Evolutionary conservation across 1,140 invertebrate species (phyloP).

Genomic region (Drosophila takahashii): DNA sequence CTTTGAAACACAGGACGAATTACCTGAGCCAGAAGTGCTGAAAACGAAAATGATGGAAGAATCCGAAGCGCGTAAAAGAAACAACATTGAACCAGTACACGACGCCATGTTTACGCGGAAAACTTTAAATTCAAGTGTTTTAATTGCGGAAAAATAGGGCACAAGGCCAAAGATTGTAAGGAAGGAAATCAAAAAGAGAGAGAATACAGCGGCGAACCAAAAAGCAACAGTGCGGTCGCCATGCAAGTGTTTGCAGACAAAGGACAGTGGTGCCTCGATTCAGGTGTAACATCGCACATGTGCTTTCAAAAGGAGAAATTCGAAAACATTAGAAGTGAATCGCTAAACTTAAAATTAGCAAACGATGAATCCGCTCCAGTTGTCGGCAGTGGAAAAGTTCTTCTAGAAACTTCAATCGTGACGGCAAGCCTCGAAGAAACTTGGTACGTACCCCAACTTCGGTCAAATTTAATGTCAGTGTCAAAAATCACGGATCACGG

Average conservation of each 20-base stretch:
- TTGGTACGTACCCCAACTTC: too few relatives aligned
- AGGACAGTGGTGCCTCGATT: not conserved
- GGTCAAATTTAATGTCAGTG: too few relatives aligned
- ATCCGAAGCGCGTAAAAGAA: not conserved
- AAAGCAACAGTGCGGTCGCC: constrained; percentile 2
- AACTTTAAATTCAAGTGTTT: not conserved
- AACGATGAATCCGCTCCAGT: not conserved
- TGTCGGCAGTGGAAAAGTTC: too few relatives aligned
- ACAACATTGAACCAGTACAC: not conserved
- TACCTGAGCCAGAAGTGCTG: not conserved
- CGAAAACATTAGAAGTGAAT: constrained; percentile 3
- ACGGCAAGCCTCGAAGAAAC: too few relatives aligned
- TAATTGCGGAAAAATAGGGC: not conserved
- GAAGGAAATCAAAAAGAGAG: not conserved
- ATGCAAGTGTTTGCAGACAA: not conserved
- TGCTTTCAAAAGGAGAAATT: constrained; percentile 26
- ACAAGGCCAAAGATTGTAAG: constrained; percentile 1
- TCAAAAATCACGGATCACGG: constrained; percentile 1
- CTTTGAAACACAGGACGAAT: constrained; percentile 1
- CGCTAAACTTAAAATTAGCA: constrained; percentile 5
- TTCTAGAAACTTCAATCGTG: too few relatives aligned
- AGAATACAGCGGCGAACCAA: not conserved
- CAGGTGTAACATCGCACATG: not conserved
- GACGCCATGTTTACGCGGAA: constrained; percentile 1
- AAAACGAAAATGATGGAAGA: not conserved